Evolutionary conservation across 1,140 invertebrate genomes (phyloP).

Genomic region (Drosophila rufa): DNA sequence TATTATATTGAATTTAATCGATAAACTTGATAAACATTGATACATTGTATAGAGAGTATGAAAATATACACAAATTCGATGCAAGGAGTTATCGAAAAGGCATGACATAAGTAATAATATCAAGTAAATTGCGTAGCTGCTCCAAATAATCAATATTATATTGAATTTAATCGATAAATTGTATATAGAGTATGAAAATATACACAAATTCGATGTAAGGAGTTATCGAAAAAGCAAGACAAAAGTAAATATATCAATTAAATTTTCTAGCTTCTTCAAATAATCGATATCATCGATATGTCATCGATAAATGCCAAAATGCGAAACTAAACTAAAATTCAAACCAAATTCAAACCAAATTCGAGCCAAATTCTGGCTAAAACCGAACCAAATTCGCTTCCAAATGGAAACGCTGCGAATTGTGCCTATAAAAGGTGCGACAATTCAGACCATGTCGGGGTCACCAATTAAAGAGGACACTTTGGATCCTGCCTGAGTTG

Average conservation of each 20-base stretch:
- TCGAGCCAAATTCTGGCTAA: neutral
- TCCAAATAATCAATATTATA: too few relatives aligned
- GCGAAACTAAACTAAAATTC: neutral
- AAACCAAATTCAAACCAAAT: conserved; percentile 1
- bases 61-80: too few relatives aligned
- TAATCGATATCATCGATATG: too few relatives aligned
- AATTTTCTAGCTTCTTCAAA: too few relatives aligned
- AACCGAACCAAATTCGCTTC: neutral
- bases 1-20: too few relatives aligned
- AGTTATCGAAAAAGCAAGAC: neutral
- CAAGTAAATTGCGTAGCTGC: too few relatives aligned
- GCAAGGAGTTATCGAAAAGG: neutral
- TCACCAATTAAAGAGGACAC: conserved; percentile 53
- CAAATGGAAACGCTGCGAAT: conserved; percentile 2
- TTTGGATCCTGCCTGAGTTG: conserved; percentile 17
- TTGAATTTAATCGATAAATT: too few relatives aligned
- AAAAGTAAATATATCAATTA: neutral
- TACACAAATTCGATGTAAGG: too few relatives aligned
- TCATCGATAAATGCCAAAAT: neutral
- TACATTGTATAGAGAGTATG: too few relatives aligned
- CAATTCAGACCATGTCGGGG: conserved; percentile 37
- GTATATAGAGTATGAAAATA: too few relatives aligned
- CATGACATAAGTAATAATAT: neutral
- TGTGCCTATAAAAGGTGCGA: conserved; percentile 49
- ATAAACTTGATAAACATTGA: too few relatives aligned